Percentiles rank a stretch among this genome's conserved stretches.
phyloP scores from a whole-genome alignment of 2,888 invertebrate genomes.

The Anorthoa munda region DNA sequence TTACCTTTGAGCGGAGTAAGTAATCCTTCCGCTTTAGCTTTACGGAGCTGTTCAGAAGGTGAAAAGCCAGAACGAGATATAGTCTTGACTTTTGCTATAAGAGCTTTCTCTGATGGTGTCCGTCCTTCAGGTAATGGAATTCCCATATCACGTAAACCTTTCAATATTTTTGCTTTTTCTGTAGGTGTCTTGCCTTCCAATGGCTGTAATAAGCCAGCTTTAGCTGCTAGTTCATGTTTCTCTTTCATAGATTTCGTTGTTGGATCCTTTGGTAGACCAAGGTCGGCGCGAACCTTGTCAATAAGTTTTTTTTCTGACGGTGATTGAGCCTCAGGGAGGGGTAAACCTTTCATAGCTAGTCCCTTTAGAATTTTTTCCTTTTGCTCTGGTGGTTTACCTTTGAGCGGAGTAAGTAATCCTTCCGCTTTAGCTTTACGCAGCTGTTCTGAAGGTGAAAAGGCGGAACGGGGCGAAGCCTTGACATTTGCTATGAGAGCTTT shows the following conservation, averaged over 20 bases:
- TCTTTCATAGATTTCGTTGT: slow-evolving; percentile 56
- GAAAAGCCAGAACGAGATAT: no score
- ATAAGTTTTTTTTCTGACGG: slow-evolving; percentile 67
- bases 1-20: slow-evolving; percentile 25
- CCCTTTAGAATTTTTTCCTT: slow-evolving; percentile 68
- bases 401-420: slow-evolving; percentile 28
- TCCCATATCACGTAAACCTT: slow-evolving; percentile 12
- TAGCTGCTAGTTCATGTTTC: slow-evolving; percentile 63
- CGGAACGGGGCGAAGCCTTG: slow-evolving; percentile 45
- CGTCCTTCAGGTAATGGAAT: slow-evolving; percentile 36
- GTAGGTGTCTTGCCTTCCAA: slow-evolving; percentile 23
- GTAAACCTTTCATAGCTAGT: slow-evolving; percentile 54
- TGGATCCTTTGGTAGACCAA: slow-evolving; percentile 69
- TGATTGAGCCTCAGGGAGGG: slow-evolving; percentile 67
- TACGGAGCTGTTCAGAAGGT: not conserved
- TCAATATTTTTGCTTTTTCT: slow-evolving; percentile 28
- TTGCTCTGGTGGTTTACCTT: slow-evolving; percentile 65
- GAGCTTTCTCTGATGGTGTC: slow-evolving; percentile 34
- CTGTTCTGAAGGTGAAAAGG: slow-evolving; percentile 46
- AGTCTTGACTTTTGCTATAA: slow-evolving; percentile 19
- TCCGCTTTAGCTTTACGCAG: slow-evolving; percentile 55
- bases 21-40: slow-evolving; percentile 14
- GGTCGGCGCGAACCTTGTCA: slow-evolving; percentile 64
- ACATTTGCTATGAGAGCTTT: slow-evolving; percentile 63
- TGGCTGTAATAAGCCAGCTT: slow-evolving; percentile 49